Base-by-base conservation (phyloP, 2,797 vertebrate species). In the Sparidentex hasta region DNA sequence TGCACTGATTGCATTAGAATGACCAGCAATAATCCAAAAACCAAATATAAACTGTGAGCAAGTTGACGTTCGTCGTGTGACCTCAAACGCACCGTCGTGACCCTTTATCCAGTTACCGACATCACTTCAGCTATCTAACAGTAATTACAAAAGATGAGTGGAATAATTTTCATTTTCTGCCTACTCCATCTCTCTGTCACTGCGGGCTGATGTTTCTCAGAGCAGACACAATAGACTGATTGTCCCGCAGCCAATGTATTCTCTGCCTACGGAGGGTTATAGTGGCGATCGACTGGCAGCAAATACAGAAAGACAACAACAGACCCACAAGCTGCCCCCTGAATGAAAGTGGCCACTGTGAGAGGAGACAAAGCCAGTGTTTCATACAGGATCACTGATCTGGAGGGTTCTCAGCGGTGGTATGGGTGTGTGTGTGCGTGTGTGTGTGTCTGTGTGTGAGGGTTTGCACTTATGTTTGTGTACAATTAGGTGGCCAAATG, bases 291-390 rank as follows among this genome's bases (percentile, higher is more conserved):
- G 21, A 87, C 83, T 78, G 85, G 65, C 80, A 85, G 87, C 82
- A 71, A 87, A 87, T 80, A 82, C 7, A 82, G 82, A 91, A 90
- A 90, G 89, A 88, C 83, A 90, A 93, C 91, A 94, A 93, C 88
- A 88, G 86, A 84, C 86, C 92, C 85, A 91, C 93, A 92, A 86
- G 84, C 54, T 81, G 78, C 66, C 73, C 66, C 66, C 75, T 90
- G 79, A 84, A 92, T 92, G 93, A 94, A 89, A 94, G 87, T 89
- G 86, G 80, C 74, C 88, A 86, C 78, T 89, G 90, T 94, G 78
- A 82, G 86, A 74, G 62, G 27, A 77, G 78, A 94, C 90, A 94
- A 94, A 91, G 90, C 64, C 68, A 7, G 68, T 66, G 12, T 90
- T 94, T 94, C 86, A 94, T 89, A 71, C 85, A 76, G 59, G 64